A percentile compares a stretch with the other conserved stretches of the same genome.
These are phyloP conservation scores for Colius striatus DNA, from an alignment of 2,113 vertebrate species.

Conservation along the genomic window DNA sequence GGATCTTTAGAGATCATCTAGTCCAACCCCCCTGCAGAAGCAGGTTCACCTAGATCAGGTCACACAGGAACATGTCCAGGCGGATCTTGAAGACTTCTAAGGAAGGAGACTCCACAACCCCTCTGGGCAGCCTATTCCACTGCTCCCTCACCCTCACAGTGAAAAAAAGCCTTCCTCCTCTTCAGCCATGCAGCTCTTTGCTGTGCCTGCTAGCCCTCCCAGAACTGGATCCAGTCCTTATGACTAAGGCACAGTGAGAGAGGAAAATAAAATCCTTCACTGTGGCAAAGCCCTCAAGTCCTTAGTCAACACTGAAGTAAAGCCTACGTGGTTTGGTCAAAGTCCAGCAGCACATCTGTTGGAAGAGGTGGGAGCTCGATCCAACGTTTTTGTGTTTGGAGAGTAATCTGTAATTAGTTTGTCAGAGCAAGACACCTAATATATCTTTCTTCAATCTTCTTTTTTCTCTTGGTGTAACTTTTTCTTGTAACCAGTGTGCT, in stretches of 20 bases:
- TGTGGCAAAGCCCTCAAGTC: neutral
- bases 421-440: conserved; percentile 16
- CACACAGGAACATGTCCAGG: too few relatives aligned
- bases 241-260: neutral
- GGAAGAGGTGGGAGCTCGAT: neutral
- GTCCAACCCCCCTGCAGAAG: too few relatives aligned
- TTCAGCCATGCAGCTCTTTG: neutral
- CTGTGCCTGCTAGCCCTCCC: neutral
- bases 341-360: conserved; percentile 22
- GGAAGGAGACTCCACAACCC: too few relatives aligned
- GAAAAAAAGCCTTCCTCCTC: too few relatives aligned
- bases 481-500: conserved; percentile 20
- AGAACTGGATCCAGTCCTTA: neutral
- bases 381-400: neutral
- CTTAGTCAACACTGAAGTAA: neutral
- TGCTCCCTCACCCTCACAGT: too few relatives aligned
- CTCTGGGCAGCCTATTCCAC: too few relatives aligned
- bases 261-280: neutral
- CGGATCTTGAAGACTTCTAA: too few relatives aligned
- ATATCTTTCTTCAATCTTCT: neutral
- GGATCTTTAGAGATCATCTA: too few relatives aligned
- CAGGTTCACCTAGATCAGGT: too few relatives aligned
- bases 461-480: neutral
- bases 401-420: conserved; percentile 23
- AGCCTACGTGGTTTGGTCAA: neutral